Percentiles rank a stretch among this genome's conserved stretches.
Evolutionary conservation across 2,797 vertebrate species (phyloP).

Genomic region (Aeoliscus strigatus): DNA sequence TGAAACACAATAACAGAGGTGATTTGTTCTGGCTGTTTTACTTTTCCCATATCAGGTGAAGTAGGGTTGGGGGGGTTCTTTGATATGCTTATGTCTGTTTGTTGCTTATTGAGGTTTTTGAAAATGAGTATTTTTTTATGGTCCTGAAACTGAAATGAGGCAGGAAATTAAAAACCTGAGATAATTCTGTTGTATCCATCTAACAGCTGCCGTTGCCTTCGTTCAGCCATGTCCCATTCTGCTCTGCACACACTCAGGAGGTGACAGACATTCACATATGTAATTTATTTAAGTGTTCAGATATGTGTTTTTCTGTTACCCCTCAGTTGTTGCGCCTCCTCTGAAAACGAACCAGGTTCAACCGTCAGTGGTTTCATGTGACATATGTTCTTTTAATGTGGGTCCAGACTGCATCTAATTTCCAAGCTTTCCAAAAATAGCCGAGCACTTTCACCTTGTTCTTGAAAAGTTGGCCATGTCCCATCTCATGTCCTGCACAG

Average conservation of each 20-base stretch:
- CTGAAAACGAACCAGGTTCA: conserved; percentile 17
- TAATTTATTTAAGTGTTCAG: conserved; percentile 39
- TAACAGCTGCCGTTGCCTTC: conserved; percentile 39
- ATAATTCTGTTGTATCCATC: conserved; percentile 51
- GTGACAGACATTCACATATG: conserved; percentile 27
- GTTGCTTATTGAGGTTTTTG: conserved; percentile 54
- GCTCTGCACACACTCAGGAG: not conserved
- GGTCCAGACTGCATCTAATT: conserved; percentile 18
- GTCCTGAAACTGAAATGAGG: conserved; percentile 70
- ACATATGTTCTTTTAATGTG: conserved; percentile 16
- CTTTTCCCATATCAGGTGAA: conserved; percentile 42
- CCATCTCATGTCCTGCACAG: not conserved
- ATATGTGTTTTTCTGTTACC: conserved; percentile 1
- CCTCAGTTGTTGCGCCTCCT: not conserved
- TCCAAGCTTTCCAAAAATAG: conserved; percentile 56
- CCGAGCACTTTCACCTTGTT: conserved; percentile 54
- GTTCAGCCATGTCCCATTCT: no score
- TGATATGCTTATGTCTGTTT: conserved; percentile 57
- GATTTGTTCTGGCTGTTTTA: conserved; percentile 21
- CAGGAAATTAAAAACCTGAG: conserved; percentile 76
- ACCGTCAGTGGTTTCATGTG: conserved; percentile 8
- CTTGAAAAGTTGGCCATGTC: conserved; percentile 32
- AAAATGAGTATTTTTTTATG: conserved; percentile 70
- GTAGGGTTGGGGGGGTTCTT: conserved; percentile 3
- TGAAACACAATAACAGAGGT: no score